These are phyloP conservation scores for Microtus montanus DNA, from an alignment of 2,113 vertebrate genomes.

Conservation along the genomic window DNA sequence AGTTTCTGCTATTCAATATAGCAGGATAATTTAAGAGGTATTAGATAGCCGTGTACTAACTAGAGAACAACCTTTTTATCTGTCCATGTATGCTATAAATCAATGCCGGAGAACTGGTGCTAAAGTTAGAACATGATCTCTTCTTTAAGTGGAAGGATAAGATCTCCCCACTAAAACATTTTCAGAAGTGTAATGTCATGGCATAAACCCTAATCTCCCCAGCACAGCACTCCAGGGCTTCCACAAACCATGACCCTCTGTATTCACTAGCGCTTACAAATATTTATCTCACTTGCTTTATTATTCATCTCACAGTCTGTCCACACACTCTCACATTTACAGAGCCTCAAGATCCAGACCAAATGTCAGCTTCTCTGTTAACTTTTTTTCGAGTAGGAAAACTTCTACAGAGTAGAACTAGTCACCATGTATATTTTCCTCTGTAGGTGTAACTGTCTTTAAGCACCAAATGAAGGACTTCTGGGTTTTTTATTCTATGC, in stretches of 20 bases:
- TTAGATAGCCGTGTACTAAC: neutral
- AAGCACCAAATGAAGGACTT: neutral
- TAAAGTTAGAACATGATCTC: neutral
- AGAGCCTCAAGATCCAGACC: neutral
- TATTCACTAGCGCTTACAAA: constrained; percentile 32
- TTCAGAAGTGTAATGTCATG: neutral
- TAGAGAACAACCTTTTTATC: neutral
- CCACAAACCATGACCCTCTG: neutral
- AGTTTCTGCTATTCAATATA: neutral
- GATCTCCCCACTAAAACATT: neutral
- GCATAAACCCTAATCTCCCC: neutral
- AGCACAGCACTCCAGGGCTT: neutral
- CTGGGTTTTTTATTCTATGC: neutral
- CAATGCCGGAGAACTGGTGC: neutral
- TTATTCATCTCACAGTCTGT: neutral
- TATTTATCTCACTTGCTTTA: constrained; percentile 48
- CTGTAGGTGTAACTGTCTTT: neutral
- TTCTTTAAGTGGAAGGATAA: neutral
- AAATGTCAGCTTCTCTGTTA: constrained; percentile 13
- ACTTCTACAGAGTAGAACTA: neutral
- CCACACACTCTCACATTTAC: constrained; percentile 18
- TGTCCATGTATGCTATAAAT: neutral
- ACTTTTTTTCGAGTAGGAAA: neutral
- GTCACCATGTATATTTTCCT: neutral
- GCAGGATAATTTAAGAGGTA: neutral